Conservation (phyloP, 1,140 invertebrate species). For the Centruroides sculpturatus region DNA sequence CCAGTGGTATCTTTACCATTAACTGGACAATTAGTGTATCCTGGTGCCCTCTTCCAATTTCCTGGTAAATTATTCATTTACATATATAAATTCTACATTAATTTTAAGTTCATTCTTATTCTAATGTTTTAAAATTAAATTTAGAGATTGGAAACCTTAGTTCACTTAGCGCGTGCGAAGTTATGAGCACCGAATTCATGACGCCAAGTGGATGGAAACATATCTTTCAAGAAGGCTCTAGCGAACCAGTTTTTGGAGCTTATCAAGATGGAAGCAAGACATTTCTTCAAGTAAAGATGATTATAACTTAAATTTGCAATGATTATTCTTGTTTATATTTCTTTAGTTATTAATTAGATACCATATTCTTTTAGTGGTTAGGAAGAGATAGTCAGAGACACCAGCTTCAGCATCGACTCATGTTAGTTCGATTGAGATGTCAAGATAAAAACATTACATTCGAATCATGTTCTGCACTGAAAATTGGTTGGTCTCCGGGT, state of each 20-base stretch:
- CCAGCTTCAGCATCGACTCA: constrained; percentile 57
- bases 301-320: too few relatives aligned
- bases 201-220: constrained; percentile 50
- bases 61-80: too few relatives aligned
- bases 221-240: constrained; percentile 36
- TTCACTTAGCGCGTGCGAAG: constrained; percentile 41
- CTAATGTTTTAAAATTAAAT: background rate
- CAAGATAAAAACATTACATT: constrained; percentile 44
- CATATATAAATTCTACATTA: too few relatives aligned
- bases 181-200: constrained; percentile 65
- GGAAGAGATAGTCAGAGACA: constrained; percentile 53
- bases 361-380: constrained; percentile 48
- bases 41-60: too few relatives aligned
- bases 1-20: too few relatives aligned
- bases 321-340: background rate
- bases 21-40: too few relatives aligned
- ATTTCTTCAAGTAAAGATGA: constrained; percentile 48
- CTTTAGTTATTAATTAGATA: background rate
- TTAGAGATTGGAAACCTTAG: constrained; percentile 1
- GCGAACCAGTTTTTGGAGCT: constrained; percentile 56
- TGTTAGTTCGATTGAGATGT: constrained; percentile 61
- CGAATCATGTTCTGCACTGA: constrained; percentile 61
- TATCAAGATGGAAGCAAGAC: constrained; percentile 62
- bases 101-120: background rate
- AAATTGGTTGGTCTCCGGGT: constrained; percentile 69